These are phyloP conservation scores for Lerista edwardsae DNA, from an alignment of 2,797 vertebrate species.

Conservation along the genomic window DNA sequence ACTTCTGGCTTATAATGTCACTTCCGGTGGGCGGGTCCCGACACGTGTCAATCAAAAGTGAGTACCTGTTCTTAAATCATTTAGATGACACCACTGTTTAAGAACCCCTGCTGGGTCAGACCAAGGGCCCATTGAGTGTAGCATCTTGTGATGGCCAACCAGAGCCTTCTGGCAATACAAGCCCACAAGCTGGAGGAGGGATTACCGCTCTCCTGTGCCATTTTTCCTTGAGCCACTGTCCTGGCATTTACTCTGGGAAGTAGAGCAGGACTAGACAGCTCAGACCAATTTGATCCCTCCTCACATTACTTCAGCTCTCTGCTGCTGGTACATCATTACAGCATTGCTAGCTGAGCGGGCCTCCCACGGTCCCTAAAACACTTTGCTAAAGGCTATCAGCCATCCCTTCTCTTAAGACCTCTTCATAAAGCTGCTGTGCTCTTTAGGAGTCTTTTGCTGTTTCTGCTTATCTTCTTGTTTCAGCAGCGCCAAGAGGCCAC, in stretches of 20 bases:
- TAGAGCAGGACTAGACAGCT: background rate
- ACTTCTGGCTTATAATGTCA: too few species aligned
- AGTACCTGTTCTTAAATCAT: too few species aligned
- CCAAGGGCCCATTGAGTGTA: too few species aligned
- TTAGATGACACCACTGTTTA: too few species aligned
- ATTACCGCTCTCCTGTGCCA: too few species aligned
- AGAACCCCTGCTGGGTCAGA: background rate
- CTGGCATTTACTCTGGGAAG: background rate
- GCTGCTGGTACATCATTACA: background rate
- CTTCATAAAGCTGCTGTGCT: background rate
- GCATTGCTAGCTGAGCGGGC: background rate
- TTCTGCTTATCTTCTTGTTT: background rate
- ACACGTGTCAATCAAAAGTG: too few species aligned
- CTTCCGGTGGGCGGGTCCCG: too few species aligned
- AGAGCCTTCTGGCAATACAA: too few species aligned
- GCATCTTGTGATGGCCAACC: too few species aligned
- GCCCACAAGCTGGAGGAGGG: too few species aligned
- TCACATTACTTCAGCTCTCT: background rate
- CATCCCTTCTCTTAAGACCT: background rate
- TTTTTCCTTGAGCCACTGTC: too few species aligned
- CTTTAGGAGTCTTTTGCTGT: too few species aligned
- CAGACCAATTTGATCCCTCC: background rate
- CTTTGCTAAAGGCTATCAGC: background rate
- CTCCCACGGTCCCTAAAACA: background rate
- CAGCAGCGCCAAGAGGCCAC: background rate